These are phyloP conservation scores for Dicycla oo DNA, from an alignment of 2,888 invertebrate species.

Conservation along the genomic window DNA sequence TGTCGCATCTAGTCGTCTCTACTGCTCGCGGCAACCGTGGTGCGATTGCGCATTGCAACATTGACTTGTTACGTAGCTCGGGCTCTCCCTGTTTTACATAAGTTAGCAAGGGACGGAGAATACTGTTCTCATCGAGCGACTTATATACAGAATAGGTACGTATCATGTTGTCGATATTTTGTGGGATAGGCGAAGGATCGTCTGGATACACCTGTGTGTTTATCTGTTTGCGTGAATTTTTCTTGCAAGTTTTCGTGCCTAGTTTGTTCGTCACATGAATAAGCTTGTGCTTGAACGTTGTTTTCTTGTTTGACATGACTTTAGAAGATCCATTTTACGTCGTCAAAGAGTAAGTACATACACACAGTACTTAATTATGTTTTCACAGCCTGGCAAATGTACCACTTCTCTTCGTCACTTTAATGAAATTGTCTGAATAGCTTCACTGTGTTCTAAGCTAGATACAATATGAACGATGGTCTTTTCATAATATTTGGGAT, in stretches of 20 bases:
- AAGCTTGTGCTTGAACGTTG: slow-evolving; percentile 71
- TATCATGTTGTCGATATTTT: slow-evolving; percentile 86
- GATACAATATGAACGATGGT: neutral
- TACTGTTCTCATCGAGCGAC: slow-evolving; percentile 79
- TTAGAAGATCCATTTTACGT: slow-evolving; percentile 99
- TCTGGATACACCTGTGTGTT: slow-evolving; percentile 73
- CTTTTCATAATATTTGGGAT: neutral
- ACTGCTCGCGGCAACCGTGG: slow-evolving; percentile 51
- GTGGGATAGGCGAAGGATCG: slow-evolving; percentile 84
- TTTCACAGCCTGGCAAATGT: slow-evolving; percentile 32
- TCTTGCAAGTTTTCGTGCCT: slow-evolving; percentile 61
- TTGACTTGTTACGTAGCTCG: slow-evolving; percentile 71
- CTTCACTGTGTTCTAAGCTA: neutral
- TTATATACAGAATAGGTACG: slow-evolving; percentile 78
- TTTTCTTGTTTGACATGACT: slow-evolving; percentile 95
- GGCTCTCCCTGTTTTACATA: slow-evolving; percentile 68
- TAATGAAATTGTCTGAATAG: neutral
- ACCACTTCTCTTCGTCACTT: slow-evolving; percentile 6
- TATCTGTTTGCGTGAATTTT: slow-evolving; percentile 68
- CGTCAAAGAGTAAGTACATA: slow-evolving; percentile 96
- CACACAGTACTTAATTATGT: slow-evolving; percentile 44
- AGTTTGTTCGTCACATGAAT: slow-evolving; percentile 78
- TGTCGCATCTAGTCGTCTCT: slow-evolving; percentile 65
- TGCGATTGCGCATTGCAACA: slow-evolving; percentile 83
- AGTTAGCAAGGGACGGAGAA: slow-evolving; percentile 85